phyloP scores from a whole-genome alignment of 2,113 vertebrate genomes.

The Petrocephalus zakoni region DNA sequence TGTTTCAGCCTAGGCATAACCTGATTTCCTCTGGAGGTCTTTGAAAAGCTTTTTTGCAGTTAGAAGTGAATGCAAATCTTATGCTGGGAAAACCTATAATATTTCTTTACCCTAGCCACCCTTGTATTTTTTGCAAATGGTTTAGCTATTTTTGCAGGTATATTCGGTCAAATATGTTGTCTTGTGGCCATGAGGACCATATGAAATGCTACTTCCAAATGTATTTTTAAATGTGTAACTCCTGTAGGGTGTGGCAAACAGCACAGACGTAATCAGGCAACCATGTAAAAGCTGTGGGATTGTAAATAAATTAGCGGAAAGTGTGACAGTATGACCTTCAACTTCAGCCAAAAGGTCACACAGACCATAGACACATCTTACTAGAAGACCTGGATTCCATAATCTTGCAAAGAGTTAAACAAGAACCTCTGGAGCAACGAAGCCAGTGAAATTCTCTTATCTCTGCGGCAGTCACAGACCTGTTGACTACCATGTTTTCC shows the following conservation, averaged over 20 bases:
- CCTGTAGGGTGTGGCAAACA: background rate
- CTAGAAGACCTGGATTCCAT: background rate
- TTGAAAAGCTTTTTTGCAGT: background rate
- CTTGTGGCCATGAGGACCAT: background rate
- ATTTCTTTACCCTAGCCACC: background rate
- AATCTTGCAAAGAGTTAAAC: background rate
- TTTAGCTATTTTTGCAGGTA: background rate
- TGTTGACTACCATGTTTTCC: background rate
- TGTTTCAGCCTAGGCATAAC: background rate
- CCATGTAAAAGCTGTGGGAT: background rate
- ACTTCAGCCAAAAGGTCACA: background rate
- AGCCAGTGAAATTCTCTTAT: background rate
- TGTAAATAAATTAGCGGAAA: background rate
- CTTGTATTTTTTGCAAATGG: background rate
- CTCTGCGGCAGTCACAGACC: background rate
- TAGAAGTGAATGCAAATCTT: background rate
- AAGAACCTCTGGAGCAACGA: background rate
- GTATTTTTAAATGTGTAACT: background rate
- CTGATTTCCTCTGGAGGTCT: background rate
- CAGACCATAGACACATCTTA: background rate
- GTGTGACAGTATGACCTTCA: background rate
- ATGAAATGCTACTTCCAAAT: background rate
- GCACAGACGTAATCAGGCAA: background rate
- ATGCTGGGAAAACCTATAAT: background rate
- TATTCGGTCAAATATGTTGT: background rate